Evolutionary conservation across 1,140 invertebrate species (phyloP), one percentile per base, ranked within the genome.

Genomic region (Bombyx mandarina): DNA sequence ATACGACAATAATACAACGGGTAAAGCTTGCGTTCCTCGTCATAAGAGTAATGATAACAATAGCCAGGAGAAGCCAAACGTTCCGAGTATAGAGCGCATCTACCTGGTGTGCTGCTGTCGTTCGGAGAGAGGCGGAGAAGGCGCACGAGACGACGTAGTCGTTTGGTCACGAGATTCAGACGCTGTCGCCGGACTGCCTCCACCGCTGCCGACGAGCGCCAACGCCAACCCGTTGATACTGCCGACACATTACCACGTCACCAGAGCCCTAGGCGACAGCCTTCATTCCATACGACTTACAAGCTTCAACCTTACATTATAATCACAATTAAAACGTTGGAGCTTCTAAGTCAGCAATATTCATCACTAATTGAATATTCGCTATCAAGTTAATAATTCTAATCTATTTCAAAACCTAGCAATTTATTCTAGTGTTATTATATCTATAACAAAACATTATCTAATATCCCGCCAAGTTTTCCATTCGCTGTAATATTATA

Each of bases 151-250:
- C 9, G 73, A 84, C 18, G 79, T 75, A 10, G 78, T 76, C 45
- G 78, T 79, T 58, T 77, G 78, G 60, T 77, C 79, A 43, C 79
- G 73, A 35, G 77, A 62, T 57, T 82, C 81, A 50, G 69, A 64
- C 54, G 58, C 67, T 45, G 75, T 58, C 49, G 75, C 66, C 43
- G 84, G 84, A 51, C 79, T 85, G 73, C 82, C 85, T 42, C 71
- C 64, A 56, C 78, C 79, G 80, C 82, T 86, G 65, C 85, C 74
- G 63, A 84, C 86, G 60, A 88, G 79, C 75, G 85, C 86, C 83
- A 88, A 57, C 85, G 82, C 82, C 82, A 89, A 67, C 67, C 88
- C 88, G 81, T 77, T 85, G 79, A 89, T 88, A 77, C 89, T 89
- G 88, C 70, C 75, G 79, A 87, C 83, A 82, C 81, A 86, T 69